phyloP scores from a whole-genome alignment of 2,797 vertebrate species.

The Spinibarbus caldwelli region DNA sequence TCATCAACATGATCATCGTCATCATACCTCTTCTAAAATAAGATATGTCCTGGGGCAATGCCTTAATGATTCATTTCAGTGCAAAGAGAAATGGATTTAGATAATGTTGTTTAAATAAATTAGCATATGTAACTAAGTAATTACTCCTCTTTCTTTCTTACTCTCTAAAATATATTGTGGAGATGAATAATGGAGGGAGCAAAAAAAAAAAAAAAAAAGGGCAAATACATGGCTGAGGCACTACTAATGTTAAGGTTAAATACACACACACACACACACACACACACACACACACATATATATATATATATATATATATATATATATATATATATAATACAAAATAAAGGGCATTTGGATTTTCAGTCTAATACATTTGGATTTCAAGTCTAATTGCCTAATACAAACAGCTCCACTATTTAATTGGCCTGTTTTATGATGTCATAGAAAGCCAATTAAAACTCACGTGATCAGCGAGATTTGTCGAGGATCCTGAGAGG shows the following conservation, averaged over 20 bases:
- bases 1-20: conserved; percentile 72
- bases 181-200: neutral
- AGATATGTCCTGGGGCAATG: conserved; percentile 74
- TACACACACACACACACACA: too few relatives aligned
- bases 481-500: conserved; percentile 91
- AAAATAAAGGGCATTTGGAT: neutral
- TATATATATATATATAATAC: neutral
- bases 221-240: neutral
- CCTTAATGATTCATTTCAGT: conserved; percentile 88
- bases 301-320: too few relatives aligned
- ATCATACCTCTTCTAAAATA: conserved; percentile 81
- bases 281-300: too few relatives aligned
- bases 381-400: conserved; percentile 10
- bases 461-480: conserved; percentile 94
- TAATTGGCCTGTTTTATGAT: conserved; percentile 9
- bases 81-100: conserved; percentile 80
- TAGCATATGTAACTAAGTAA: conserved; percentile 71
- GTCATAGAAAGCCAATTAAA: conserved; percentile 50
- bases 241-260: neutral
- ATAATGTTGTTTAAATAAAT: conserved; percentile 60
- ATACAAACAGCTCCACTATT: neutral
- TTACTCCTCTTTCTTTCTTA: conserved; percentile 31
- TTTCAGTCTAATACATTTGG: too few relatives aligned
- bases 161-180: too few relatives aligned
- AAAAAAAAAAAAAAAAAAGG: too few relatives aligned